phyloP scores from a whole-genome alignment of 2,113 vertebrate genomes.

The Microtus oregoni region DNA sequence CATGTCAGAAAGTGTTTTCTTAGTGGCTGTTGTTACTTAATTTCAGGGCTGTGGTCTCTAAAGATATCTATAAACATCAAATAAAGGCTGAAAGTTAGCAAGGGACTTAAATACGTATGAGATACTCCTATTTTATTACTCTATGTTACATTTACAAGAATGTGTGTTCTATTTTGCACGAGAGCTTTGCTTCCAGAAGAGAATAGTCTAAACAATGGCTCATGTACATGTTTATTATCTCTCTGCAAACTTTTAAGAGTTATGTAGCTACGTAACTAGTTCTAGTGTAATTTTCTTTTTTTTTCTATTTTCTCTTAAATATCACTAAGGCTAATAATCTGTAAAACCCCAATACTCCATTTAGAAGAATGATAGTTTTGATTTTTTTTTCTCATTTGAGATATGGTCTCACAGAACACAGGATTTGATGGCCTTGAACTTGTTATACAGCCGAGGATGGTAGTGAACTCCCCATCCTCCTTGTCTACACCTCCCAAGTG shows the following conservation, averaged over 20 bases:
- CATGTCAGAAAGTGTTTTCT: slow-evolving; percentile 50
- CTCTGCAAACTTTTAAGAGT: slow-evolving; percentile 19
- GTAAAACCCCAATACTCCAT: neutral
- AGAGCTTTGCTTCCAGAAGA: slow-evolving; percentile 46
- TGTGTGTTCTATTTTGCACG: slow-evolving; percentile 49
- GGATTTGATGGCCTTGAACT: neutral
- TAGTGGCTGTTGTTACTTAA: slow-evolving; percentile 45
- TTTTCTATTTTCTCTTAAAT: slow-evolving; percentile 51
- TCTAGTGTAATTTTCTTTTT: neutral
- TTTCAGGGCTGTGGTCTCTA: slow-evolving; percentile 21
- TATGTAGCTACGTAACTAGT: neutral
- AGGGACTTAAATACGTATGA: neutral
- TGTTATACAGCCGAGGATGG: neutral
- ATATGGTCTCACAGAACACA: neutral
- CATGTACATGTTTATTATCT: neutral
- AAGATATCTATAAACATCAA: slow-evolving; percentile 55
- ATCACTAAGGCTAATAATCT: slow-evolving; percentile 55
- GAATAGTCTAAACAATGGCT: slow-evolving; percentile 34
- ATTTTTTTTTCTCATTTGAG: slow-evolving; percentile 6
- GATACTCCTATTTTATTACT: slow-evolving; percentile 16
- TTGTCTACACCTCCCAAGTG: neutral
- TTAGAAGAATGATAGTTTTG: slow-evolving; percentile 55
- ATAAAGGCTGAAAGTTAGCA: slow-evolving; percentile 38
- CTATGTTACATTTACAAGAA: slow-evolving; percentile 47
- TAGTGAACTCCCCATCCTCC: neutral